phyloP scores from a whole-genome alignment of 2,888 invertebrate species.

The Oligia strigilis region DNA sequence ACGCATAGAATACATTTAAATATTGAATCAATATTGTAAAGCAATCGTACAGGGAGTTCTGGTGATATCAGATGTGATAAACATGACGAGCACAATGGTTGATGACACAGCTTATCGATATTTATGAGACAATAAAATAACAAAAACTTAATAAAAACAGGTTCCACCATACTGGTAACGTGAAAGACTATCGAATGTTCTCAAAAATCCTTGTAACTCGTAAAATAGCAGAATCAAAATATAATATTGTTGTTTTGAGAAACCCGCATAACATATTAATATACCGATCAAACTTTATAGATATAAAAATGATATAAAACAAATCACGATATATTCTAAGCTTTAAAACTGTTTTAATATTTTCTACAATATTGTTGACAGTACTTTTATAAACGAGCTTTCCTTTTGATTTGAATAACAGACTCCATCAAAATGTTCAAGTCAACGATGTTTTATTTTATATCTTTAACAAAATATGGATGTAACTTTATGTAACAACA shows the following conservation, averaged over 20 bases:
- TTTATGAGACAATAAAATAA: constrained; percentile 73
- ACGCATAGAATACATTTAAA: constrained; percentile 63
- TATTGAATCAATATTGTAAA: constrained; percentile 68
- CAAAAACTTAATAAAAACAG: constrained; percentile 47
- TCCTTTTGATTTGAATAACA: constrained; percentile 29
- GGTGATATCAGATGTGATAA: constrained; percentile 66
- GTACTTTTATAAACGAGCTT: constrained; percentile 40
- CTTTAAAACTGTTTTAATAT: constrained; percentile 21
- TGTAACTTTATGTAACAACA: neutral
- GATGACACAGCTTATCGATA: constrained; percentile 67
- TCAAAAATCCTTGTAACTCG: constrained; percentile 27
- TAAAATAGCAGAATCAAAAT: constrained; percentile 29
- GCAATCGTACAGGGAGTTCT: constrained; percentile 65
- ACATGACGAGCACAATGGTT: constrained; percentile 64
- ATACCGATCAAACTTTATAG: constrained; percentile 36
- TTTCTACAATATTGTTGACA: constrained; percentile 22
- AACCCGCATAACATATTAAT: constrained; percentile 30
- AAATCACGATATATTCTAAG: constrained; percentile 20
- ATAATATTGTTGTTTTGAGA: constrained; percentile 27
- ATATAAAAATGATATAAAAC: constrained; percentile 32
- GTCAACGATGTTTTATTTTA: neutral
- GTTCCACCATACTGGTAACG: constrained; percentile 39
- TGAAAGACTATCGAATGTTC: constrained; percentile 44
- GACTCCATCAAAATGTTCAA: neutral
- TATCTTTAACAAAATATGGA: constrained; percentile 10